phyloP scores from a whole-genome alignment of 2,888 invertebrate genomes.

The Phaedon cochleariae region DNA sequence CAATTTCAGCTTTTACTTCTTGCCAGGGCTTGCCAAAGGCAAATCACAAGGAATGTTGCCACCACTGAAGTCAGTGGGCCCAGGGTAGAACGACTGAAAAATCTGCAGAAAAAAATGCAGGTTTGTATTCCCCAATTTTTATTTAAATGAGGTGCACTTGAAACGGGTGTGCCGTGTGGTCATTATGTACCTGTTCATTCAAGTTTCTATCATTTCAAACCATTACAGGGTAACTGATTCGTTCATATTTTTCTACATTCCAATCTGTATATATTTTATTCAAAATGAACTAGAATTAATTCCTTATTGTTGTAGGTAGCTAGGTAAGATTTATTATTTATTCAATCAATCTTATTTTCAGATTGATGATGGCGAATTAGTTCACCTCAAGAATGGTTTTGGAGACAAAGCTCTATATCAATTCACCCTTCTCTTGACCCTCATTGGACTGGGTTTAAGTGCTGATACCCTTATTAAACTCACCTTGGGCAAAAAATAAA shows the following conservation, averaged over 20 bases:
- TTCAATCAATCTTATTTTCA: slow-evolving; percentile 53
- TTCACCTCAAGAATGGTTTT: slow-evolving; percentile 69
- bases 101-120: slow-evolving; percentile 44
- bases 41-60: slow-evolving; percentile 33
- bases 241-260: too few relatives aligned
- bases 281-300: too few relatives aligned
- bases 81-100: slow-evolving; percentile 35
- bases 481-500: slow-evolving; percentile 45
- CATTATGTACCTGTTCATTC: too few relatives aligned
- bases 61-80: slow-evolving; percentile 23
- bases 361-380: slow-evolving; percentile 68
- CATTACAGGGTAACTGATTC: too few relatives aligned
- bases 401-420: slow-evolving; percentile 64
- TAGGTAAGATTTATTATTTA: too few relatives aligned
- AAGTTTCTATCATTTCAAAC: too few relatives aligned
- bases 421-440: slow-evolving; percentile 56
- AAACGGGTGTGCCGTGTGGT: too few relatives aligned
- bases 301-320: too few relatives aligned
- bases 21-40: slow-evolving; percentile 32
- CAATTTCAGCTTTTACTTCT: slow-evolving; percentile 22
- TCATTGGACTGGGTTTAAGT: slow-evolving; percentile 56
- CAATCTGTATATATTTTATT: too few relatives aligned
- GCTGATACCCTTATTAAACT: slow-evolving; percentile 50
- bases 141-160: too few relatives aligned
- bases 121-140: slow-evolving; percentile 29